Conservation (phyloP, 2,888 invertebrate genomes). For the Drosophila setosimentum region DNA sequence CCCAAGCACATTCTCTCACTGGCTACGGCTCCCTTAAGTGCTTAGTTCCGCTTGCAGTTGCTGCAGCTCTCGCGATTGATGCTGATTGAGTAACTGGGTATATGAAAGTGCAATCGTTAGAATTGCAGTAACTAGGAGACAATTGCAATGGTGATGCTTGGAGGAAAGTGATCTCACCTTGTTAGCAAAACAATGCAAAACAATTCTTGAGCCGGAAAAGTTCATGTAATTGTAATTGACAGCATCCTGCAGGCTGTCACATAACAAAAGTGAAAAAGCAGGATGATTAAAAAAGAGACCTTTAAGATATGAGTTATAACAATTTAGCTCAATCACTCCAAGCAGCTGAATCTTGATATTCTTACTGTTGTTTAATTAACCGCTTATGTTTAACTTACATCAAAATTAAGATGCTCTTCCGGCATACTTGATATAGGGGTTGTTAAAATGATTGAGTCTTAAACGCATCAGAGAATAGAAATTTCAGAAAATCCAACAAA, state of each 20-base stretch:
- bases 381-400: background rate
- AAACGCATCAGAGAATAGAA: background rate
- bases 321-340: background rate
- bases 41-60: conserved; percentile 70
- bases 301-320: background rate
- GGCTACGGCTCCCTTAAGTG: conserved; percentile 62
- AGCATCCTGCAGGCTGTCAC: conserved; percentile 59
- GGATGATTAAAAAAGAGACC: background rate
- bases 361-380: background rate
- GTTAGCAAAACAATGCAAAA: conserved; percentile 40
- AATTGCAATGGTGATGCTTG: conserved; percentile 66
- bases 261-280: conserved; percentile 3
- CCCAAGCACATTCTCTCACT: background rate
- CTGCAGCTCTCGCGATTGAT: conserved; percentile 16
- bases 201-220: conserved; percentile 45
- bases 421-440: background rate
- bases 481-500: background rate
- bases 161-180: conserved; percentile 60
- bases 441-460: background rate
- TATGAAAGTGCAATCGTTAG: conserved; percentile 59
- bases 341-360: background rate
- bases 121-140: conserved; percentile 45
- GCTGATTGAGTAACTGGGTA: conserved; percentile 26
- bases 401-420: background rate
- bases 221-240: conserved; percentile 66